Evolutionary conservation across 2,797 vertebrate species (phyloP).

Genomic region (Pelodytes ibericus): DNA sequence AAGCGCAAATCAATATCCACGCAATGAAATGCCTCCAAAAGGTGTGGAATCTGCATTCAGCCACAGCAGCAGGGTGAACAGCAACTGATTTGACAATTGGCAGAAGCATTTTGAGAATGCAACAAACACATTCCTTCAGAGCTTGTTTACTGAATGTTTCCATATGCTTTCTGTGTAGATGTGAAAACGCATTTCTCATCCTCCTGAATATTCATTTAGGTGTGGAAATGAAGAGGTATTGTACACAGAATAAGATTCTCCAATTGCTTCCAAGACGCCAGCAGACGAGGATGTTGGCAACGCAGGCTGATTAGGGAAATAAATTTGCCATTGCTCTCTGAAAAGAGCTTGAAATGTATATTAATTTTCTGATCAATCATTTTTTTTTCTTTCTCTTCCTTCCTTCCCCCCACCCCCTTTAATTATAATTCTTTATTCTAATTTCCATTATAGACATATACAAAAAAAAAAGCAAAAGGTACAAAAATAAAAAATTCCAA

Average conservation of each 20-base stretch:
- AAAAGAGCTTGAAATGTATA: constrained; percentile 15
- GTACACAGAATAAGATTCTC: constrained; percentile 19
- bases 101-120: constrained; percentile 71
- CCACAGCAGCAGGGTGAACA: constrained; percentile 68
- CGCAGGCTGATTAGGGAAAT: constrained; percentile 6
- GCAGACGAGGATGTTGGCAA: constrained; percentile 20
- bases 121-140: constrained; percentile 54
- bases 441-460: no score
- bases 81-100: constrained; percentile 70
- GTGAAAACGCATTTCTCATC: constrained; percentile 39
- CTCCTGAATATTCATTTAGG: constrained; percentile 56
- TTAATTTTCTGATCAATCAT: no score
- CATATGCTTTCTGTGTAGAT: constrained; percentile 50
- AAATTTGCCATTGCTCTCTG: neutral
- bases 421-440: no score
- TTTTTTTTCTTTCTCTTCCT: no score
- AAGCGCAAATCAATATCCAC: constrained; percentile 73
- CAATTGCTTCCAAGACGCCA: constrained; percentile 31
- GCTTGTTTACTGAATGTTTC: constrained; percentile 47
- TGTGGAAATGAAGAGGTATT: constrained; percentile 45
- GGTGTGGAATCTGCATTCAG: constrained; percentile 75
- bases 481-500: no score
- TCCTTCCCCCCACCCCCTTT: no score
- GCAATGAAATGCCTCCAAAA: constrained; percentile 66
- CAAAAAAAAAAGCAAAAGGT: no score